Base-by-base conservation (phyloP, 2,797 vertebrate species). In the Neosalanx taihuensis region DNA sequence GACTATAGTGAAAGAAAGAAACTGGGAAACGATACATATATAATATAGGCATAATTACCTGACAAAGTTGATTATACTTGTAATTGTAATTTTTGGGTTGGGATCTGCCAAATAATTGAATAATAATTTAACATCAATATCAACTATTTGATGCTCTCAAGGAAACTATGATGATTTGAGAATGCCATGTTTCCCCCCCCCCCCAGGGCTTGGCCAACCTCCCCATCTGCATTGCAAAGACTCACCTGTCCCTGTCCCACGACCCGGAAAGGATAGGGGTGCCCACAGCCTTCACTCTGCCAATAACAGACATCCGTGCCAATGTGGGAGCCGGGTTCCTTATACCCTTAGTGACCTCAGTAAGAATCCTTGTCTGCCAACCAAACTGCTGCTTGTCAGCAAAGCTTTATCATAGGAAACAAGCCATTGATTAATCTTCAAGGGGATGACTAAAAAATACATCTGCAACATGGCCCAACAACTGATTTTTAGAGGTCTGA, bases 171-270 rank as follows among this genome's bases (percentile, higher is more conserved):
- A 64, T n/a, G 0, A 46, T 46, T 13, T 46, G 41, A 12, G 41
- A 46, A 46, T 46, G 41, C 13, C 41, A 12, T 46, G 41, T 46
- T 46, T 46, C 7, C 23, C 23, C 23, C n/a, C 73, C 67, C 61
- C 63, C 61, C 23, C 76, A 96, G 94, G 94, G 94, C 33, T 95
- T 95, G 88, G 93, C 90, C 74, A 90, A 91, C 71, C 88, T 95
- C 60, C 95, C 94, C 6, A 89, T 95, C 82, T 94, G 93, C 89
- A 94, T 95, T 93, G 93, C 90, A 70, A 95, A 94, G 81, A 94
- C 93, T 70, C 93, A 93, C 65, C 78, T 93, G 72, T 94, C 92
- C 0, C 79, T 94, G 79, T 94, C 92, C 77, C 93, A 94, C 23
- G 90, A 94, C 74, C 92, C 92, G 46, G 92, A 94, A 72, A 81